A percentile compares a stretch with the other conserved stretches of the same genome.
Evolutionary conservation across 2,888 invertebrate species (phyloP).

Genomic region (Clusia tigrina): DNA sequence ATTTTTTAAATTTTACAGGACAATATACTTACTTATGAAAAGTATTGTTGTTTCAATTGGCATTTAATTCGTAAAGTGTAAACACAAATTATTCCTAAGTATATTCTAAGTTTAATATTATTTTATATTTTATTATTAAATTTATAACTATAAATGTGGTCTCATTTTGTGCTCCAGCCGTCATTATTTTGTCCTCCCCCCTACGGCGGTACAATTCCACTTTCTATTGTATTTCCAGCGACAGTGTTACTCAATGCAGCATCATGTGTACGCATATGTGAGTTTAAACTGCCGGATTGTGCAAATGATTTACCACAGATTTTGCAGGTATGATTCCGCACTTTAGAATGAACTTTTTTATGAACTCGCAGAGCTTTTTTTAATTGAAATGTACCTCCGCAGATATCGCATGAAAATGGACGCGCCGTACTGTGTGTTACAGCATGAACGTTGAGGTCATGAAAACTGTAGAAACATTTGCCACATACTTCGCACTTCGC

Average conservation of each 20-base stretch:
- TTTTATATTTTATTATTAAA: too few relatives aligned
- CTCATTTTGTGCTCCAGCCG: too few relatives aligned
- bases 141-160: too few relatives aligned
- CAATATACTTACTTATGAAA: too few relatives aligned
- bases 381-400: slow-evolving; percentile 34
- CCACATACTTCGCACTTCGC: slow-evolving; percentile 6
- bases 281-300: slow-evolving; percentile 35
- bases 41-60: too few relatives aligned
- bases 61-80: too few relatives aligned
- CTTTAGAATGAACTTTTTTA: slow-evolving; percentile 29
- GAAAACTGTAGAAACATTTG: not conserved
- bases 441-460: slow-evolving; percentile 34
- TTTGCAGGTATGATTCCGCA: slow-evolving; percentile 33
- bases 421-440: slow-evolving; percentile 35
- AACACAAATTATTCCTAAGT: too few relatives aligned
- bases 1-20: too few relatives aligned
- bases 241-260: not conserved
- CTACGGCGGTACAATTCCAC: too few relatives aligned
- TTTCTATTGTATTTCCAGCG: too few relatives aligned
- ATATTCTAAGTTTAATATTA: too few relatives aligned
- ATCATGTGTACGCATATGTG: slow-evolving; percentile 24
- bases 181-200: too few relatives aligned
- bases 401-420: slow-evolving; percentile 33
- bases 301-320: slow-evolving; percentile 36
- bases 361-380: slow-evolving; percentile 36